Conservation (phyloP, 1,140 invertebrate species). For the Drosophila nikananu region DNA sequence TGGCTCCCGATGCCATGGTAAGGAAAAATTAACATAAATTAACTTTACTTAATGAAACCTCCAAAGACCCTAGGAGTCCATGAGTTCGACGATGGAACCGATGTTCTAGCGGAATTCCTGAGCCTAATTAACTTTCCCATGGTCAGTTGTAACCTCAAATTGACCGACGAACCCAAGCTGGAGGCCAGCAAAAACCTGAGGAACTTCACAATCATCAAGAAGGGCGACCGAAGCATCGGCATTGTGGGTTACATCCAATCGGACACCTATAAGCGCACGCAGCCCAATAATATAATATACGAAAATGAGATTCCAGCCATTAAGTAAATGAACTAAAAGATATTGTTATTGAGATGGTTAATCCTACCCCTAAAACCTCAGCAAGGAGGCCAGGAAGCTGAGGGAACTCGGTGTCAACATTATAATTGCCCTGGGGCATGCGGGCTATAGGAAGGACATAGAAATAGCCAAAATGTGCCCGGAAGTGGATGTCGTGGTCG, state of each 20-base stretch:
- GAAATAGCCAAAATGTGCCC: slow-evolving; percentile 91
- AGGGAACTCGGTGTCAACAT: slow-evolving; percentile 90
- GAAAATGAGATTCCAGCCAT: slow-evolving; percentile 90
- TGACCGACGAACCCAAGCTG: slow-evolving; percentile 88
- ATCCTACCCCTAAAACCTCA: neutral
- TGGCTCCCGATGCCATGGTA: slow-evolving; percentile 94
- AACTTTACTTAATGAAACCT: no score
- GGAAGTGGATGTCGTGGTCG: slow-evolving; percentile 94
- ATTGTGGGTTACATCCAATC: slow-evolving; percentile 95
- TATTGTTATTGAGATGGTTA: fast-evolving
- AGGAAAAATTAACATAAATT: slow-evolving; percentile 71
- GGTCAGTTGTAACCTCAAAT: slow-evolving; percentile 91
- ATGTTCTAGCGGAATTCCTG: slow-evolving; percentile 91
- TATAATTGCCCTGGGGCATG: slow-evolving; percentile 95
- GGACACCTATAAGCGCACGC: slow-evolving; percentile 89
- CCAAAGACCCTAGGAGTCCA: slow-evolving; percentile 95
- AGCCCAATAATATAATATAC: slow-evolving; percentile 88
- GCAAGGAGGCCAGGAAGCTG: slow-evolving; percentile 88
- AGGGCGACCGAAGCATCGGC: slow-evolving; percentile 89
- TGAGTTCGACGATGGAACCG: slow-evolving; percentile 94
- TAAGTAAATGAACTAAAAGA: slow-evolving; percentile 57
- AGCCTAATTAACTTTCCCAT: slow-evolving; percentile 90
- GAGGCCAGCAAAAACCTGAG: slow-evolving; percentile 71
- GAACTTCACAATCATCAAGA: slow-evolving; percentile 89
- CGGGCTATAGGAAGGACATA: slow-evolving; percentile 91